Base-by-base conservation (phyloP, 1,140 invertebrate genomes). In the Drosophila hydei region DNA sequence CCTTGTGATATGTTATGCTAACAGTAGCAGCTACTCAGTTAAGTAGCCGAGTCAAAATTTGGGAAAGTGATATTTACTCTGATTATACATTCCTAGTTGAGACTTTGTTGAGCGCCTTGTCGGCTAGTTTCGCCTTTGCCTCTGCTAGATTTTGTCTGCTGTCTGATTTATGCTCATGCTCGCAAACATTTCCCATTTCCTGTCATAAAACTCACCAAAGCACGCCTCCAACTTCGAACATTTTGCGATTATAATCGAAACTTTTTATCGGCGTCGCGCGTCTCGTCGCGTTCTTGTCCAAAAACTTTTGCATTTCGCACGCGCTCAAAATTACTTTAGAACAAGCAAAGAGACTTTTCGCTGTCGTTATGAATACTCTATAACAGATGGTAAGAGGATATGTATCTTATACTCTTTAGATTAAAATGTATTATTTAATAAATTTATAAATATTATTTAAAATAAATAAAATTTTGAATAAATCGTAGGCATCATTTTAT, bases 221-320 rank as follows among this genome's bases (percentile, higher is more conserved):
- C 40, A 67, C 43, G 60, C 60, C 25, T 61, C 21, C 18, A 45
- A 23, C 8, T 43, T 45, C 30, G 7, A 55, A 69, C 56, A 69
- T 42, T 67, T 72, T 63, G 79, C 73, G 61, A 85, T 87, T 87
- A 85, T 87, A 87, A 85, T 85, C 80, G 80, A 85, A 85, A 87
- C 74, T 85, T 85, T 85, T 85, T 80, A 85, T 85, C 67, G 74
- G 64, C 61, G 45, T 43, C 21, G 43, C 42, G 51, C 67, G 67
- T 47, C 48, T 30, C 69, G 61, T 38, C 40, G 58, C 55, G 68
- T 68, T 75, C 70, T 67, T 65, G 70, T 43, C 8, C 14, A 45
- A 68, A 71, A 85, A 85, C 71, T 87, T 85, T 85, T 69, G 63
- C 83, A 87, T 81, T 87, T 85, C 77, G 83, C 81, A 85, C 81